Evolutionary conservation across 2,888 invertebrate species (phyloP), one percentile per base, ranked within the genome.

Genomic region (Calliscelio sp.): DNA sequence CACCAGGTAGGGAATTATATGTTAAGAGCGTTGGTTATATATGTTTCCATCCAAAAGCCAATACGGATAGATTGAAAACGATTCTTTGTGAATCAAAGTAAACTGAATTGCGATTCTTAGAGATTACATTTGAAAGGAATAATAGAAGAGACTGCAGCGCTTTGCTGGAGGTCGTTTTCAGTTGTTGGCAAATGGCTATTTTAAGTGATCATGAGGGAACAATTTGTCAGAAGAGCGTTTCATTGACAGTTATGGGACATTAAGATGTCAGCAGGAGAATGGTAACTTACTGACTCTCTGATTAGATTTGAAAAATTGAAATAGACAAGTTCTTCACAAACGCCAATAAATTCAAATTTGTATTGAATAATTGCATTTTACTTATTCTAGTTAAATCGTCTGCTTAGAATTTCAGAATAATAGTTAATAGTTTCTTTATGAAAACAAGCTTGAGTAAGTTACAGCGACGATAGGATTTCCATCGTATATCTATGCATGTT

Each of bases 121-220:
- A 51, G 66, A 53, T 68, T 68, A 68, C 66, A 20, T 51, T 35
- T 53, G 51, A 68, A 68, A 68, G 66, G 53, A 53, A 68, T 68
- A 53, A 53, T 53, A 51, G 53, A 55, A 24, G 70, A 41, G 35
- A 44, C 41, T 38, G 55, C 38, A 6, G 18, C 20, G 41, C 25
- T 70, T 70, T 38, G 44, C 32, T 24, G 28, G 18, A 25, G 41
- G 53, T 41, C 53, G 70, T 55, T 70, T 55, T 38, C 70, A 55
- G 53, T 70, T 68, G 51, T 68, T 70, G 55, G 70, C 55, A 70
- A 70, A 70, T 55, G 70, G 70, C 55, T 70, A 70, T 55, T 70
- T 70, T 70, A 70, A 53, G 55, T 66, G 70, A 70, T 55, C 70
- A 53, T 55, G 70, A 70, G 55, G 55, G 55, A 25, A 70, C 70